Evolutionary conservation across 2,888 invertebrate genomes (phyloP).

Genomic region (Dolomedes plantarius): DNA sequence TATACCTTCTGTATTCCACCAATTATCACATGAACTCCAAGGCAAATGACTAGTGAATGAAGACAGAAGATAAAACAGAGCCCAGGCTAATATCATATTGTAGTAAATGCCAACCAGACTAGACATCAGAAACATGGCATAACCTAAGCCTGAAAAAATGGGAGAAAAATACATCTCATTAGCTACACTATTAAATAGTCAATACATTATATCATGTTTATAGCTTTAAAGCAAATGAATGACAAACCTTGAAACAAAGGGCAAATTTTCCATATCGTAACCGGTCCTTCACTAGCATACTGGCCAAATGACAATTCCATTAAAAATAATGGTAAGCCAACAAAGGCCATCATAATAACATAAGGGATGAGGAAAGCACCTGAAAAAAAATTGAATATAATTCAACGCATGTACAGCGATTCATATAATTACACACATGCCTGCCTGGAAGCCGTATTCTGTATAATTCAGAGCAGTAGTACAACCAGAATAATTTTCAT

Average conservation of each 20-base stretch:
- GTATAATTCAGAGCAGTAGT: no score
- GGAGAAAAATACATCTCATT: not conserved
- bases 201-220: not conserved
- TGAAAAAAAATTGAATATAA: slow-evolving; percentile 68
- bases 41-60: slow-evolving; percentile 78
- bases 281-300: slow-evolving; percentile 78
- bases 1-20: slow-evolving; percentile 78
- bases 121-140: slow-evolving; percentile 80
- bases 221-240: not conserved
- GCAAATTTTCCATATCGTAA: slow-evolving; percentile 79
- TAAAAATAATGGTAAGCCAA: slow-evolving; percentile 78
- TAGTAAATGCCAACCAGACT: slow-evolving; percentile 79
- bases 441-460: no score
- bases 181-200: no score
- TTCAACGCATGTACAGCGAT: no score
- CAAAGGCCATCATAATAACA: slow-evolving; percentile 77
- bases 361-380: slow-evolving; percentile 79
- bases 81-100: slow-evolving; percentile 80
- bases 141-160: slow-evolving; percentile 78
- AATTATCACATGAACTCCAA: slow-evolving; percentile 78
- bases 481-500: no score
- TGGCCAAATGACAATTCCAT: slow-evolving; percentile 79
- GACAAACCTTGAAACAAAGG: slow-evolving; percentile 78
- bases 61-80: slow-evolving; percentile 79
- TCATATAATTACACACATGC: no score